Evolutionary conservation across 2,888 invertebrate genomes (phyloP), one percentile per base, ranked within the genome.

Genomic region (Eledona agricola): DNA sequence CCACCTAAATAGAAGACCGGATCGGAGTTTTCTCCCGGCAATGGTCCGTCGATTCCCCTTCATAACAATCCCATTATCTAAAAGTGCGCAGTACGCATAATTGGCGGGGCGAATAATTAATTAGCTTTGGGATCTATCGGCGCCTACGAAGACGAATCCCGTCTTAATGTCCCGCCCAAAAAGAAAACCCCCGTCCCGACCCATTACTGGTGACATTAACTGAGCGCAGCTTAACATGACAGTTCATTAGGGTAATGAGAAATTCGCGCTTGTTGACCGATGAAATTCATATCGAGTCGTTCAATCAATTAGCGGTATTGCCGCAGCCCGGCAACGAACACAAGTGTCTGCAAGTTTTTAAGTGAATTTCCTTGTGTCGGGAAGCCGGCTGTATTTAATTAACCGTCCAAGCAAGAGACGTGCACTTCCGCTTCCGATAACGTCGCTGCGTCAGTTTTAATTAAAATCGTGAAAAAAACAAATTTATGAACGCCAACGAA

Each of bases 211-310:
- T 16, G 12, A 37, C 22, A 37, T 37, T n/a, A 49, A 10, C 25
- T 11, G 43, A 10, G 32, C 22, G 7, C 17, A 11, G 51, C 38
- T 51, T 43, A 42, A 51, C 51, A 12, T 37, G 45, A 51, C 51
- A 51, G 51, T 31, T 51, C 51, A 51, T 51, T 51, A 51, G 37
- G 10, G 32, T 51, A 51, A 51, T 51, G 45, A 51, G 37, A 31
- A 22, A 50, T 50, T 32, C 40, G 10, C 13, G 20, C 29, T 45
- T 37, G 45, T 38, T 51, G 51, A 51, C 51, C 51, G 26, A 2
- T 11, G 23, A 51, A 45, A 29, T 32, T 51, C 42, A 26, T 28
- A 34, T 23, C 38, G 5, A 19, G 5, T 4, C 5, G 3, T 5
- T 19, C 19, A 19, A 19, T 19, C 5, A 19, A 19, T 19, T 19